phyloP scores from a whole-genome alignment of 2,113 vertebrate genomes.

The Cephalopterus ornatus region DNA sequence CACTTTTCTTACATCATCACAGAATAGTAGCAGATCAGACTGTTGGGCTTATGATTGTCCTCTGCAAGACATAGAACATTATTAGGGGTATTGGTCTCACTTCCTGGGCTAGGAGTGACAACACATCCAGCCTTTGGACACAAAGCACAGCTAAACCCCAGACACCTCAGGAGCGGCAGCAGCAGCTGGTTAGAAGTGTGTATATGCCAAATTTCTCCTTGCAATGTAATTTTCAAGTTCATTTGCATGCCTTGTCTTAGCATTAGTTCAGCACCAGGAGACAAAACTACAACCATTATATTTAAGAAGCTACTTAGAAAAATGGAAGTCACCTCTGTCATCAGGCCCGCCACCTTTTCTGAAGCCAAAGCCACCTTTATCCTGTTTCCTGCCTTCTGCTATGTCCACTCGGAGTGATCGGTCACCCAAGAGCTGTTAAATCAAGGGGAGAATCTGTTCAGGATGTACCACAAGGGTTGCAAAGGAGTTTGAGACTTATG shows the following conservation, averaged over 20 bases:
- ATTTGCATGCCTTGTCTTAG: neutral
- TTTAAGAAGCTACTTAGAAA: neutral
- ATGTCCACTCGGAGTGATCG: constrained; percentile 95
- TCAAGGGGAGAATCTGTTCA: constrained; percentile 16
- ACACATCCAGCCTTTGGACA: neutral
- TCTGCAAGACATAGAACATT: neutral
- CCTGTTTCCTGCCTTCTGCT: constrained; percentile 94
- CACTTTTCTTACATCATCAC: neutral
- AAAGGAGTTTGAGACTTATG: neutral
- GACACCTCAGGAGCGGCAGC: neutral
- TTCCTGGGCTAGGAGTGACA: constrained; percentile 52
- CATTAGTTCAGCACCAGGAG: neutral
- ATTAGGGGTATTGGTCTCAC: constrained; percentile 52
- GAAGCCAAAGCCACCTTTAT: constrained; percentile 94
- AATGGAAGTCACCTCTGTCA: constrained; percentile 85
- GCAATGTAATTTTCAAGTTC: neutral
- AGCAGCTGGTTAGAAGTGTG: neutral
- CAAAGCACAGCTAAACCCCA: neutral
- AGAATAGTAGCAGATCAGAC: constrained; percentile 59
- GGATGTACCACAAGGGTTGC: neutral
- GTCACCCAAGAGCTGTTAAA: constrained; percentile 85
- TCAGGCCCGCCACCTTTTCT: constrained; percentile 86
- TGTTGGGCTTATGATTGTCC: constrained; percentile 18
- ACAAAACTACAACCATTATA: neutral
- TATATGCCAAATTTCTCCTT: neutral